A percentile compares a stretch with the other conserved stretches of the same genome.
These are phyloP conservation scores for Pyrocoelia pectoralis DNA, from an alignment of 2,888 invertebrate genomes.

Conservation along the genomic window DNA sequence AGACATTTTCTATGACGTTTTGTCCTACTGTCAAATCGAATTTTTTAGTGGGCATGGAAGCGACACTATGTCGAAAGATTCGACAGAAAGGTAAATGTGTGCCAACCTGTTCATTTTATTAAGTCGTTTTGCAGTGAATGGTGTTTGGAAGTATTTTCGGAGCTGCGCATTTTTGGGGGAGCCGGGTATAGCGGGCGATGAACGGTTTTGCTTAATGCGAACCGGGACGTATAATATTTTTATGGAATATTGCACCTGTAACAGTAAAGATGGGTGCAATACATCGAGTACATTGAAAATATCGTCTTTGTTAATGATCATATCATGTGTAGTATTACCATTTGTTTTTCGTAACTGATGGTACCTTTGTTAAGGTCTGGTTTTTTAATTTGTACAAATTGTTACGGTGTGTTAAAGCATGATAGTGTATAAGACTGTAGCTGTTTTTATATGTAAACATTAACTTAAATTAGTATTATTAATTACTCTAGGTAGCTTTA, in stretches of 20 bases:
- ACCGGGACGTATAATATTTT: conserved; percentile 94
- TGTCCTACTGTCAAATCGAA: conserved; percentile 26
- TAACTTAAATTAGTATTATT: neutral
- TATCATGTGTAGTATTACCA: neutral
- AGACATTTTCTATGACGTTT: conserved; percentile 85
- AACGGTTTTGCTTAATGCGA: conserved; percentile 88
- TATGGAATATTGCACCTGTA: conserved; percentile 92
- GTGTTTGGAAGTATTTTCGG: conserved; percentile 88
- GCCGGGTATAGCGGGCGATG: conserved; percentile 88
- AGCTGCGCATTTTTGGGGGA: conserved; percentile 91
- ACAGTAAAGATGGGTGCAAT: conserved; percentile 93
- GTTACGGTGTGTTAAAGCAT: neutral
- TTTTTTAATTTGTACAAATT: neutral
- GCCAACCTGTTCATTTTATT: too few species aligned
- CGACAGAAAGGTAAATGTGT: conserved; percentile 94
- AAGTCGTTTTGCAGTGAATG: conserved; percentile 78
- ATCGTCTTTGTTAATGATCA: conserved; percentile 33
- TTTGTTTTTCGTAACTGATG: conserved; percentile 2
- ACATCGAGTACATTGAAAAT: conserved; percentile 58
- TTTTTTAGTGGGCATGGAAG: conserved; percentile 52
- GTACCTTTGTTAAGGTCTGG: neutral
- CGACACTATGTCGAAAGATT: conserved; percentile 92
- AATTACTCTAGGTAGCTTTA: neutral
- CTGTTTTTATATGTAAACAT: conserved; percentile 10
- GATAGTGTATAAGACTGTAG: neutral